A percentile compares a stretch with the other conserved stretches of the same genome.
phyloP scores from a whole-genome alignment of 1,140 invertebrate genomes.

The Zaprionus ornatus region DNA sequence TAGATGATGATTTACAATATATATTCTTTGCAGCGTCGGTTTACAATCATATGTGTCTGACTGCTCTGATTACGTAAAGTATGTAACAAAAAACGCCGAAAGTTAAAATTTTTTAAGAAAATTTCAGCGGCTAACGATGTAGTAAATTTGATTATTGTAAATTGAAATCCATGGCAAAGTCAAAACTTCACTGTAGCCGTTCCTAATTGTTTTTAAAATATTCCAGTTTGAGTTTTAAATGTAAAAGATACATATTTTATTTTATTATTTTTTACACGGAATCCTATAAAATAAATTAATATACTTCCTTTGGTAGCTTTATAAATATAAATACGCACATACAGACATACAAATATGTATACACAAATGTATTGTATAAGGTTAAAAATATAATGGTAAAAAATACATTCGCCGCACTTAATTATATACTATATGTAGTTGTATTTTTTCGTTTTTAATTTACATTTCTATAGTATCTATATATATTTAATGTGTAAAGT shows the following conservation, averaged over 20 bases:
- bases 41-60: too few species aligned
- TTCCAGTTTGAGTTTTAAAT: slow-evolving; percentile 10
- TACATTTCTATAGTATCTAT: slow-evolving; percentile 73
- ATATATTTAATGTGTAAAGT: slow-evolving; percentile 41
- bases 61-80: too few species aligned
- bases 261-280: slow-evolving; percentile 69
- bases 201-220: neutral
- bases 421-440: slow-evolving; percentile 67
- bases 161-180: too few species aligned
- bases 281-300: slow-evolving; percentile 78
- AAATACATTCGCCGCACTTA: slow-evolving; percentile 62
- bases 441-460: slow-evolving; percentile 53
- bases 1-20: too few species aligned
- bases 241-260: slow-evolving; percentile 66
- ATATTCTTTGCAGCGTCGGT: too few species aligned
- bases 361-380: slow-evolving; percentile 62
- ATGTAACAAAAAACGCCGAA: too few species aligned
- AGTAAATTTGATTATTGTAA: too few species aligned
- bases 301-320: slow-evolving; percentile 76
- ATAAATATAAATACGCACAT: slow-evolving; percentile 76
- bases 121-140: too few species aligned
- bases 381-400: slow-evolving; percentile 69
- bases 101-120: too few species aligned
- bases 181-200: too few species aligned
- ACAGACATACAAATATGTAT: slow-evolving; percentile 68